These are phyloP conservation scores for Eleginops maclovinus DNA, from an alignment of 2,113 vertebrate species.

Conservation along the genomic window DNA sequence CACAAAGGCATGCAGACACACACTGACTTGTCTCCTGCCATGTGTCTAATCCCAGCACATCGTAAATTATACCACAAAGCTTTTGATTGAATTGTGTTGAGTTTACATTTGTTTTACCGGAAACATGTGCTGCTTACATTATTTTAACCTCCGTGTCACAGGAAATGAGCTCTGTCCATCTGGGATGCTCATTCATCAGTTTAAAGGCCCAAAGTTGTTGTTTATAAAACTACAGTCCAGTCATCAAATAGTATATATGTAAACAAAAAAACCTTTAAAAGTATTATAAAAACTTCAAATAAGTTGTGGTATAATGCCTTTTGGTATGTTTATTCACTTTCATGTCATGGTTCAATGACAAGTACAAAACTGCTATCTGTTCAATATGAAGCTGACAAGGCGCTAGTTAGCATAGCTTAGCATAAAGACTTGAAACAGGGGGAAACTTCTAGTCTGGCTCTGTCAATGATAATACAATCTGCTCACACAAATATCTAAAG, in stretches of 20 bases:
- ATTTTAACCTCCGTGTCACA: conserved; percentile 21
- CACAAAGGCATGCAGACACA: conserved; percentile 65
- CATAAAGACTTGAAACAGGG: neutral
- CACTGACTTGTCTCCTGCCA: conserved; percentile 56
- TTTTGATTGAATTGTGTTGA: conserved; percentile 42
- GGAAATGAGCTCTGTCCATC: conserved; percentile 37
- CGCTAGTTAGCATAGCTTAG: neutral
- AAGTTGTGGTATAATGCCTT: neutral
- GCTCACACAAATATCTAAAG: too few relatives aligned
- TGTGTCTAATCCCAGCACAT: conserved; percentile 59
- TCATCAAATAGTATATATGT: neutral
- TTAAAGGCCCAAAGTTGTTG: neutral
- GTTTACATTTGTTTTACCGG: conserved; percentile 37
- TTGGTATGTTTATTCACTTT: neutral
- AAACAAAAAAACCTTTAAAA: neutral
- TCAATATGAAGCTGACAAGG: neutral
- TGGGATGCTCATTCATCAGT: neutral
- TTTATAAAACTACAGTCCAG: neutral
- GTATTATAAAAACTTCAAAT: neutral
- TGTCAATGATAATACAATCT: too few relatives aligned
- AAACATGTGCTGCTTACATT: conserved; percentile 26
- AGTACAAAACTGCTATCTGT: too few relatives aligned
- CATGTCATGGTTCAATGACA: neutral
- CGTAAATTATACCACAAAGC: conserved; percentile 57
- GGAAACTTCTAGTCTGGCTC: neutral